Base-by-base conservation (phyloP, 1,140 invertebrate species). In the Acromyrmex heyeri region DNA sequence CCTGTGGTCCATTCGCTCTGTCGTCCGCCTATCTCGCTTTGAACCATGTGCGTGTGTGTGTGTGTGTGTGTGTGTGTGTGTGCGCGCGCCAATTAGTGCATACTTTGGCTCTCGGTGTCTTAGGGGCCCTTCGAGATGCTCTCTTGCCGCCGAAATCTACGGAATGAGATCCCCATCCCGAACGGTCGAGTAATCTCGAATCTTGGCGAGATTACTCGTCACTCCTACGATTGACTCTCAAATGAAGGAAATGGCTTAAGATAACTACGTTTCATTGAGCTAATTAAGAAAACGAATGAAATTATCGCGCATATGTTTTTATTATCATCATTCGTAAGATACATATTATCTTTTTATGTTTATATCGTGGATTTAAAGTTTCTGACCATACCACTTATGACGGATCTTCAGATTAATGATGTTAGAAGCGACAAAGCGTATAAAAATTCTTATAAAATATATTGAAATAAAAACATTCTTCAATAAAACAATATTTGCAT, bases 11-110 rank as follows among this genome's bases (percentile, higher is more conserved):
- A 34, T 34, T 85, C 65, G 48, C 69, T 75, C 86, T 64, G 38
- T 75, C 73, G 65, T 73, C 30, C 69, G n/a, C 76, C 81, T 78
- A 82, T 82, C 86, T 86, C 78, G 83, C 65, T 76, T 65, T 50
- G 14, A 44, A 73, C 48, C 76, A 55, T 70, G 55, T 73, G 50
- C 21, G 53, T 59, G 10, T n/a, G 21, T 67, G 70, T 77, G 53
- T 64, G 70, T 73, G 53, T 30, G 30, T 30, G 30, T 1, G 53
- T 1, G 53, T 6, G 50, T 0, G 53, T 16, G 81, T 59, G 76
- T 53, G 50, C 73, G 55, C 62, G 53, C 6, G 53, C 53, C 94
- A 94, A 94, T 94, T 94, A 94, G 94, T 87, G 94, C 93, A 94
- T 94, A 94, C 92, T 94, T 94, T 67, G 87, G 86, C 55, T 86